Conservation (phyloP, 2,888 invertebrate genomes). For the Flexamia atlantica region DNA sequence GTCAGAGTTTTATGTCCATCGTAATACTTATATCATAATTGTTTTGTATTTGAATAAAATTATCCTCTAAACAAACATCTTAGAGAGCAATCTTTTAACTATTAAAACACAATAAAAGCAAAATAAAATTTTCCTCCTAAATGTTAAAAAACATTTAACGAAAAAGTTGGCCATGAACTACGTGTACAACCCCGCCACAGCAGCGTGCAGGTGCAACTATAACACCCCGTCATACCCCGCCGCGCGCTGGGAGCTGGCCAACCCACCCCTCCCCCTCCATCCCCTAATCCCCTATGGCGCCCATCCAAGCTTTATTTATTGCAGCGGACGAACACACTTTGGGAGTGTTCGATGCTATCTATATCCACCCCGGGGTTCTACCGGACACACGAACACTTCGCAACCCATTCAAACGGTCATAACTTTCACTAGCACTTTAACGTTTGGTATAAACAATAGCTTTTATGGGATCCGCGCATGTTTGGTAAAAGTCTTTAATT, state of each 20-base stretch:
- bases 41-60: too few species aligned
- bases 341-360: conserved; percentile 57
- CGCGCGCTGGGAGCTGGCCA: conserved; percentile 34
- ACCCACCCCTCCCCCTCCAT: not conserved
- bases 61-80: too few species aligned
- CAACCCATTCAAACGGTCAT: not conserved
- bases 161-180: too few species aligned
- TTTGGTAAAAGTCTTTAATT: too few species aligned
- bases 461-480: not conserved
- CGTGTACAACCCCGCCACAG: too few species aligned
- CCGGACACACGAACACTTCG: conserved; percentile 18
- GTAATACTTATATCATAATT: too few species aligned
- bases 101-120: too few species aligned
- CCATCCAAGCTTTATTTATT: conserved; percentile 32
- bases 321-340: conserved; percentile 16
- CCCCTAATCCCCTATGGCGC: conserved; percentile 47
- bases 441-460: conserved; percentile 1
- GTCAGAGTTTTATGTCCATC: too few species aligned
- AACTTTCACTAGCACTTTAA: not conserved
- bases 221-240: not conserved
- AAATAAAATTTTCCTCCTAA: too few species aligned
- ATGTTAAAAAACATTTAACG: too few species aligned
- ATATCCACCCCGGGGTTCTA: not conserved
- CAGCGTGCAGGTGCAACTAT: not conserved
- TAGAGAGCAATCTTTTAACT: too few species aligned